Percentiles rank a stretch among this genome's conserved stretches.
Evolutionary conservation across 2,113 vertebrate genomes (phyloP).

Genomic region (Archilochus colubris): DNA sequence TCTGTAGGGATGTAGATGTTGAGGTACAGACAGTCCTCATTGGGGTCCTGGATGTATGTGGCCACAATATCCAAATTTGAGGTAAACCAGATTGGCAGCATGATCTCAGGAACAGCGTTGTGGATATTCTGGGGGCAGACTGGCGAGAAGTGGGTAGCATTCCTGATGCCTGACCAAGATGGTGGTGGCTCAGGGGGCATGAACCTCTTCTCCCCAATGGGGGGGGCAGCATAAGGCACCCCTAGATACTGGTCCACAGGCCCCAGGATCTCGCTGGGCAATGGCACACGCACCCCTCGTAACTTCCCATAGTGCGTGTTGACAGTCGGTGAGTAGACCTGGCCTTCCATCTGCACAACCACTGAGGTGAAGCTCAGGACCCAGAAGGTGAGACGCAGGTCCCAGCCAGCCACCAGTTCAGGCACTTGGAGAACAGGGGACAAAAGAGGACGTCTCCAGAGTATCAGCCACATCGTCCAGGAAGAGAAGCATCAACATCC

Average conservation of each 20-base stretch:
- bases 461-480: conserved; percentile 80
- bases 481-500: conserved; percentile 73
- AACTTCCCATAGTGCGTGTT: conserved; percentile 98
- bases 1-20: conserved; percentile 99
- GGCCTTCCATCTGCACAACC: conserved; percentile 76
- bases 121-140: conserved; percentile 99
- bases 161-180: conserved; percentile 97
- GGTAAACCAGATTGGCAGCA: conserved; percentile 99
- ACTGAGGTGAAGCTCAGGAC: conserved; percentile 85
- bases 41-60: conserved; percentile 98
- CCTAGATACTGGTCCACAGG: conserved; percentile 90
- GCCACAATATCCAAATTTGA: conserved; percentile 99
- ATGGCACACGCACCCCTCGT: conserved; percentile 88
- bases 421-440: conserved; percentile 77
- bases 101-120: conserved; percentile 97
- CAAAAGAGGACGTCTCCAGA: conserved; percentile 67
- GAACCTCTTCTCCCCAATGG: conserved; percentile 93
- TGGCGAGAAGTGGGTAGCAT: conserved; percentile 95
- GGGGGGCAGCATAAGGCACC: conserved; percentile 91
- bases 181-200: conserved; percentile 94
- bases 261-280: conserved; percentile 96
- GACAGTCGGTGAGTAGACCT: conserved; percentile 93
- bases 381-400: conserved; percentile 83
- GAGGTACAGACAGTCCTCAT: conserved; percentile 98
- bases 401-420: conserved; percentile 74